phyloP scores from a whole-genome alignment of 2,797 vertebrate genomes.

The Gephyroberyx darwinii region DNA sequence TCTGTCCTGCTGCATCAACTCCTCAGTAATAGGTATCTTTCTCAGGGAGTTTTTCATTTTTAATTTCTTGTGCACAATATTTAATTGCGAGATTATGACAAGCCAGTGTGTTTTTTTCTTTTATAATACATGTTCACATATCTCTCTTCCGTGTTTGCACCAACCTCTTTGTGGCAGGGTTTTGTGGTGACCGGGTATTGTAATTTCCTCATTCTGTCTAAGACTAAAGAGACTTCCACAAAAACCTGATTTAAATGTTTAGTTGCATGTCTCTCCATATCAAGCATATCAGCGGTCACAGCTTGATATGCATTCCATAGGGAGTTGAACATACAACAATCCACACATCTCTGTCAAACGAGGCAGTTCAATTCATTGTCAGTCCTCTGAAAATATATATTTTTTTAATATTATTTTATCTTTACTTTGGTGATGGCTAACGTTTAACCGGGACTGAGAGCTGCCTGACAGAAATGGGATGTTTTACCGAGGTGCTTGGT shows the following conservation, averaged over 20 bases:
- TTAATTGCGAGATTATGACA: background rate
- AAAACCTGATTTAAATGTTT: no score
- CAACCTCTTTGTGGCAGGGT: background rate
- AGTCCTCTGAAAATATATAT: background rate
- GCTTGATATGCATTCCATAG: no score
- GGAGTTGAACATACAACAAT: no score
- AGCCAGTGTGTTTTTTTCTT: background rate
- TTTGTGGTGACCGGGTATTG: background rate
- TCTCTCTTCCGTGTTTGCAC: background rate
- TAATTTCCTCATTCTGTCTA: background rate
- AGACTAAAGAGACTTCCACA: no score
- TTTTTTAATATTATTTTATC: background rate
- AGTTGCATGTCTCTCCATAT: no score
- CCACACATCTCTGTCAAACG: background rate
- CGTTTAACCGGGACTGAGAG: conserved; percentile 22
- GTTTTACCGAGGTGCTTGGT: conserved; percentile 53
- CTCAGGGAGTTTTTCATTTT: background rate
- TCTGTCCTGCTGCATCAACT: background rate
- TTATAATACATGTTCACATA: background rate
- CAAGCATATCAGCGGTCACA: no score
- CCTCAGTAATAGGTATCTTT: background rate
- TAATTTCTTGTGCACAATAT: no score
- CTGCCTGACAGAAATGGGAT: conserved; percentile 24
- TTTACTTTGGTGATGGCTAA: conserved; percentile 7
- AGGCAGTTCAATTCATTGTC: background rate